A percentile compares a stretch with the other conserved stretches of the same genome.
Evolutionary conservation across 2,113 vertebrate species (phyloP).

Genomic region (Cyanoliseus patagonus): DNA sequence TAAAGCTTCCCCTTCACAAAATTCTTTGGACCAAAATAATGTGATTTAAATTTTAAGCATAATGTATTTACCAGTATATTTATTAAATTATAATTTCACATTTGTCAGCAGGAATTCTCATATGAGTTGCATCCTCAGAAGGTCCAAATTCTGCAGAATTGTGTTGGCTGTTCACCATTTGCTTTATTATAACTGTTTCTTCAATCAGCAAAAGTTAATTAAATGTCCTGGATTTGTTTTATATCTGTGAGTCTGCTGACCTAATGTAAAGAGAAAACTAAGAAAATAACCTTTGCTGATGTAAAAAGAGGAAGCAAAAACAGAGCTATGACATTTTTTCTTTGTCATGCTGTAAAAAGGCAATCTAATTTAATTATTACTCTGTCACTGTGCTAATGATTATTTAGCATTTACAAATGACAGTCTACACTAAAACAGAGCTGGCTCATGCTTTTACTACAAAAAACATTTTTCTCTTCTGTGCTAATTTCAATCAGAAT

Average conservation of each 20-base stretch:
- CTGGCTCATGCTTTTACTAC: neutral
- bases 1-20: neutral
- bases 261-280: neutral
- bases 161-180: neutral
- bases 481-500: neutral
- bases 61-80: neutral
- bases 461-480: neutral
- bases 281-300: neutral
- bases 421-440: neutral
- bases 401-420: conserved; percentile 31
- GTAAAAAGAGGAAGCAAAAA: neutral
- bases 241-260: neutral
- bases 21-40: neutral
- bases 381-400: neutral
- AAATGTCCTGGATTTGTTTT: neutral
- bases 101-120: conserved; percentile 33
- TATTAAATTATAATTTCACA: neutral
- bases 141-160: neutral
- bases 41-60: neutral
- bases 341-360: neutral
- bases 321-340: neutral
- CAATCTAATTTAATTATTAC: conserved; percentile 39
- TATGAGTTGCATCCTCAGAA: neutral
- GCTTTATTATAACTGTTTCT: neutral
- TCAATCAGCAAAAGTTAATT: conserved; percentile 33